phyloP scores from a whole-genome alignment of 2,113 vertebrate species.

The Lota lota region DNA sequence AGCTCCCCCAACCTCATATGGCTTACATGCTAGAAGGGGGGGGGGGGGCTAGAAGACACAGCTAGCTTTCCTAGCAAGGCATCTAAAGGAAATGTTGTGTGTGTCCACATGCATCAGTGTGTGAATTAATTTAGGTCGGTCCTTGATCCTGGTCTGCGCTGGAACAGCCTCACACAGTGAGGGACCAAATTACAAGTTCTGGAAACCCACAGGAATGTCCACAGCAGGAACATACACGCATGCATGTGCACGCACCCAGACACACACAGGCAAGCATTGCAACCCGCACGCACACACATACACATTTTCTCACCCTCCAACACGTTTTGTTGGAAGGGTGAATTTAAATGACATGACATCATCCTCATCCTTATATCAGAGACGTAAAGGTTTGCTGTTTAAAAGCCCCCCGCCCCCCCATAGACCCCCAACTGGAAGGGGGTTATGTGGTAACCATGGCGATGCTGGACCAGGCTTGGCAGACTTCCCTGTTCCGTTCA shows the following conservation, averaged over 20 bases:
- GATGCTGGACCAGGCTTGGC: constrained; percentile 5
- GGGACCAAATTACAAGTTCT: background rate
- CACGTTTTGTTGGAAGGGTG: too few relatives aligned
- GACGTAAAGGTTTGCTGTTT: background rate
- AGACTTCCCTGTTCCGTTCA: background rate
- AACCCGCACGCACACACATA: background rate
- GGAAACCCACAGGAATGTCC: constrained; percentile 2
- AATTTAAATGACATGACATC: constrained; percentile 15
- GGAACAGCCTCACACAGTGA: background rate
- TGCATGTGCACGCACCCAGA: background rate
- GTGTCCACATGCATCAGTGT: constrained; percentile 21
- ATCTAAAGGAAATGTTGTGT: constrained; percentile 11
- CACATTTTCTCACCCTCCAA: background rate
- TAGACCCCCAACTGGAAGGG: too few relatives aligned
- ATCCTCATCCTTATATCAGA: constrained; percentile 8
- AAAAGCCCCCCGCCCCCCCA: too few relatives aligned
- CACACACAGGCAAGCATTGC: background rate
- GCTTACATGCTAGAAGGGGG: background rate
- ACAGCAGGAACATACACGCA: background rate
- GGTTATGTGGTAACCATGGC: constrained; percentile 3
- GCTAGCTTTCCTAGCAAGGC: constrained; percentile 9
- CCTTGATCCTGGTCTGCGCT: background rate
- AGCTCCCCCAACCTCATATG: constrained; percentile 20
- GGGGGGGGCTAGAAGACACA: background rate
- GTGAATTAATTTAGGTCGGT: background rate